A percentile compares a stretch with the other conserved stretches of the same genome.
phyloP scores from a whole-genome alignment of 1,140 invertebrate genomes.

The Leptinotarsa texana region DNA sequence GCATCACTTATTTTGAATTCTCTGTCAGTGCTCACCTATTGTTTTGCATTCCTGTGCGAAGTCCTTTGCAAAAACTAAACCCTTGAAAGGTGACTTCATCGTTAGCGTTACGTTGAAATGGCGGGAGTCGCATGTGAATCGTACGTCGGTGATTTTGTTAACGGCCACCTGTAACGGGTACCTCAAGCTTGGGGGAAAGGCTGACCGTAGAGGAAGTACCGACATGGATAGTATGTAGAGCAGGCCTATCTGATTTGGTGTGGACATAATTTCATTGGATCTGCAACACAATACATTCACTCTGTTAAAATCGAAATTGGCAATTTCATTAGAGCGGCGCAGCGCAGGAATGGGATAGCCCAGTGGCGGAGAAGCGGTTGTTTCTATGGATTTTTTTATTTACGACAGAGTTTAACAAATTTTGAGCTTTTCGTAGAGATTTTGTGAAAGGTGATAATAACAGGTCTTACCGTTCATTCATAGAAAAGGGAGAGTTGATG shows the following conservation, averaged over 20 bases:
- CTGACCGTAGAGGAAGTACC: slow-evolving; percentile 26
- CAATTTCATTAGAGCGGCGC: too few species aligned
- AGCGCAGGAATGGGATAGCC: too few species aligned
- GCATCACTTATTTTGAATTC: too few species aligned
- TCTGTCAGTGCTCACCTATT: slow-evolving; percentile 54
- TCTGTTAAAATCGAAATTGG: neutral
- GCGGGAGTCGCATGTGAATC: slow-evolving; percentile 46
- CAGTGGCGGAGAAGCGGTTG: too few species aligned
- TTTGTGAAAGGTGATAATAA: too few species aligned
- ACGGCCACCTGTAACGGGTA: slow-evolving; percentile 35
- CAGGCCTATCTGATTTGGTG: slow-evolving; percentile 10
- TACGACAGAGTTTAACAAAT: too few species aligned
- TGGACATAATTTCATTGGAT: slow-evolving; percentile 20
- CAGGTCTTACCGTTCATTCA: too few species aligned
- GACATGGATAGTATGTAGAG: slow-evolving; percentile 17
- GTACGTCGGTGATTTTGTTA: slow-evolving; percentile 47
- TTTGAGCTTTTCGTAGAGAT: too few species aligned
- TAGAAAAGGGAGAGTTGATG: too few species aligned
- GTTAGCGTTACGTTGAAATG: slow-evolving; percentile 49
- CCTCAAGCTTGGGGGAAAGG: slow-evolving; percentile 44
- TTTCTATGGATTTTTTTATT: too few species aligned
- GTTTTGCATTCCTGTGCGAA: slow-evolving; percentile 69
- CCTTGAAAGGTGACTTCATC: slow-evolving; percentile 68
- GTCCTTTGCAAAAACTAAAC: slow-evolving; percentile 70
- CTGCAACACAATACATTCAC: slow-evolving; percentile 9